These are phyloP conservation scores for Gadus macrocephalus DNA, from an alignment of 2,113 vertebrate species.

Conservation along the genomic window DNA sequence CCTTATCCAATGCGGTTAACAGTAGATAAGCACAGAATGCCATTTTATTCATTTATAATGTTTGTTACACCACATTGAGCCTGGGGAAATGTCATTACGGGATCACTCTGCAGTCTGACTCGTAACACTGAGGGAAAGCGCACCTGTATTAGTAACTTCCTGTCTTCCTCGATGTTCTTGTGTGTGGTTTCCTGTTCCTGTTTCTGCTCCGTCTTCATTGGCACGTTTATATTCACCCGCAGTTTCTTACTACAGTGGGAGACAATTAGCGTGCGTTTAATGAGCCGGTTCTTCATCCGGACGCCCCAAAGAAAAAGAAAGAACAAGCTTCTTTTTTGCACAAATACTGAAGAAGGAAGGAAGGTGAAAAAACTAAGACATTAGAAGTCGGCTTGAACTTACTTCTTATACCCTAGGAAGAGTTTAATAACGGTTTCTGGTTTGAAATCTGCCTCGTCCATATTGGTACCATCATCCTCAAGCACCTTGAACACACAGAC, in stretches of 20 bases:
- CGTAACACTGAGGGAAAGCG: too few species aligned
- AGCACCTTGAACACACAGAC: constrained; percentile 71
- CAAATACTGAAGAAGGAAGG: background rate
- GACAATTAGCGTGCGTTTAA: background rate
- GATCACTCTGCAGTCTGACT: too few species aligned
- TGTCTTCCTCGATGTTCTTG: constrained; percentile 90
- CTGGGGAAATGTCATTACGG: too few species aligned
- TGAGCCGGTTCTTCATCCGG: background rate
- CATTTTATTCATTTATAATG: background rate
- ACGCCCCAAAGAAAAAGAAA: background rate
- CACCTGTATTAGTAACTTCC: constrained; percentile 88
- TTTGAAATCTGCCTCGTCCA: constrained; percentile 87
- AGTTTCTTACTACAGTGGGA: constrained; percentile 79
- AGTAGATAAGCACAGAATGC: background rate
- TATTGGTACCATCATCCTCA: constrained; percentile 88
- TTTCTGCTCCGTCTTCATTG: constrained; percentile 92
- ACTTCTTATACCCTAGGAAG: constrained; percentile 92
- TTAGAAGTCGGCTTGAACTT: constrained; percentile 46
- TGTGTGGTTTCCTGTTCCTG: constrained; percentile 91
- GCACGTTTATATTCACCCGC: constrained; percentile 89
- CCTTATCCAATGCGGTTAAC: background rate
- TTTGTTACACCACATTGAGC: too few species aligned
- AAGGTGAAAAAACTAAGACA: background rate
- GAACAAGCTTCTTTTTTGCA: background rate
- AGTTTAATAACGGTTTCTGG: constrained; percentile 89